Evolutionary conservation across 2,797 vertebrate genomes (phyloP).

Genomic region (Artibeus jamaicensis): DNA sequence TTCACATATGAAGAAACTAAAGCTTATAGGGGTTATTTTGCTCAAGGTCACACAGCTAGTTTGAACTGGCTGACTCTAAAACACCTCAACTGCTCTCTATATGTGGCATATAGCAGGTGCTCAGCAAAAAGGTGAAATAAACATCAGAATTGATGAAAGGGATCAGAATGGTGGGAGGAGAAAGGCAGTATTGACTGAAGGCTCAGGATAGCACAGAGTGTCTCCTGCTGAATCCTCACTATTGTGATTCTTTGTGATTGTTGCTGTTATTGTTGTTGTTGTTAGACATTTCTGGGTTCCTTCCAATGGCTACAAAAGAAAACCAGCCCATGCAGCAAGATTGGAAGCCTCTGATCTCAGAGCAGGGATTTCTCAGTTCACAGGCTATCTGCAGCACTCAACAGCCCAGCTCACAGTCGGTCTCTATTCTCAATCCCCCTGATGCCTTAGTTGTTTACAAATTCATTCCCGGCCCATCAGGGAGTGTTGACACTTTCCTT

Average conservation of each 20-base stretch:
- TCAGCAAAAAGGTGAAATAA: neutral
- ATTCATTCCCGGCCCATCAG: neutral
- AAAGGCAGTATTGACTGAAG: neutral
- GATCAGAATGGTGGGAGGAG: neutral
- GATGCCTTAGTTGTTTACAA: neutral
- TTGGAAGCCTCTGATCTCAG: neutral
- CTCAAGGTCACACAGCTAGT: neutral
- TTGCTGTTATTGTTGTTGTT: neutral
- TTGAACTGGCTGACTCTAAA: neutral
- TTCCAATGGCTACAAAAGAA: neutral
- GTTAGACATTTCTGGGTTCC: neutral
- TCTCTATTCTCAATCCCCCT: neutral
- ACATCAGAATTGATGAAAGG: neutral
- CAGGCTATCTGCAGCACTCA: neutral
- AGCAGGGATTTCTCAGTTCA: constrained; percentile 2
- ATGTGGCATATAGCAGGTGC: neutral
- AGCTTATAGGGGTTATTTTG: neutral
- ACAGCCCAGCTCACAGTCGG: neutral
- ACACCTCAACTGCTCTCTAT: fast-evolving
- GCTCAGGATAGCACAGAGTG: neutral
- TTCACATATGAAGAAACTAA: neutral
- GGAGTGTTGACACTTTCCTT: neutral
- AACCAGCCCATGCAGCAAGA: neutral
- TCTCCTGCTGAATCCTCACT: neutral
- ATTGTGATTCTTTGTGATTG: too few species aligned